A percentile compares a stretch with the other conserved stretches of the same genome.
Evolutionary conservation across 2,113 vertebrate genomes (phyloP).

Genomic region (Delphinapterus leucas): DNA sequence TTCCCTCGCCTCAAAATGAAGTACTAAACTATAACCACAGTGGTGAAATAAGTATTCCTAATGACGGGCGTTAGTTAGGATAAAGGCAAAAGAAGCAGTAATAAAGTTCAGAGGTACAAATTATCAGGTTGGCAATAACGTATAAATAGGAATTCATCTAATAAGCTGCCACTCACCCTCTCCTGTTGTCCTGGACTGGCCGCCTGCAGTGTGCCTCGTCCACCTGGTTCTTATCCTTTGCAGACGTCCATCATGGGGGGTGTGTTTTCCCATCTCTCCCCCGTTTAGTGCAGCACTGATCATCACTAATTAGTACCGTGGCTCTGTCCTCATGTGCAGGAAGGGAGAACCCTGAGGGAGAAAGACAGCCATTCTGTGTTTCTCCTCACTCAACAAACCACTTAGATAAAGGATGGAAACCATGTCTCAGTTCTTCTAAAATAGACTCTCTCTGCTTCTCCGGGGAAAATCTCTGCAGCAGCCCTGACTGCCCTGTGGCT

Average conservation of each 20-base stretch:
- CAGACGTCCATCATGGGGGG: fast-evolving
- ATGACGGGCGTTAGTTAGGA: background rate
- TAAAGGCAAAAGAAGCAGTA: background rate
- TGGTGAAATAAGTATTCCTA: background rate
- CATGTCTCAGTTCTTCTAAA: background rate
- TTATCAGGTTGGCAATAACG: too few species aligned
- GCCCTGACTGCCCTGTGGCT: background rate
- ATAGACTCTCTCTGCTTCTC: too few species aligned
- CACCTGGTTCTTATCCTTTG: background rate
- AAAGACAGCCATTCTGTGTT: fast-evolving
- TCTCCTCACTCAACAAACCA: background rate
- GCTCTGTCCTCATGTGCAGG: background rate
- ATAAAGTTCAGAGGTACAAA: background rate
- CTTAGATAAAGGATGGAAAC: background rate
- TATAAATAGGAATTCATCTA: background rate
- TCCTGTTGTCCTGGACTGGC: background rate
- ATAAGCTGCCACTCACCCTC: background rate
- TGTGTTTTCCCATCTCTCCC: background rate
- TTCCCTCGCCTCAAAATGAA: background rate
- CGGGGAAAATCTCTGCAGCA: background rate
- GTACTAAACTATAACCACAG: background rate
- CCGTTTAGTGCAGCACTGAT: fast-evolving
- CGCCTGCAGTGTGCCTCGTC: background rate
- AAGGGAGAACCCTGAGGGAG: background rate
- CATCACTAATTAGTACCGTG: fast-evolving